Percentiles rank a stretch among this genome's conserved stretches.
phyloP scores from a whole-genome alignment of 35 echinoderm and acorn worm genomes.

The Ophioderma brevispina region DNA sequence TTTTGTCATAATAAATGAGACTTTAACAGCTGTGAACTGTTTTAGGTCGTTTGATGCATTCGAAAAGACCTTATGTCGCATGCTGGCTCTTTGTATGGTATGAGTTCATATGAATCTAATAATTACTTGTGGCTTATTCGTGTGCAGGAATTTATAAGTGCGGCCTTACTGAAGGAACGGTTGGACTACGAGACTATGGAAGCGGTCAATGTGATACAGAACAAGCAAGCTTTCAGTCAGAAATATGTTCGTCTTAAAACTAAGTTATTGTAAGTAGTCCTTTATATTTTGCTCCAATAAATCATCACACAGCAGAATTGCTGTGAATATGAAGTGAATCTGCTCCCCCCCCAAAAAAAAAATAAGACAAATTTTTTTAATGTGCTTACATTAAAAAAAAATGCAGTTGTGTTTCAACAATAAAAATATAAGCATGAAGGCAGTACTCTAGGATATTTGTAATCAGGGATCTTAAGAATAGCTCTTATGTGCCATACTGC shows the following conservation, averaged over 20 bases:
- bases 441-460: too few relatives aligned
- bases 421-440: too few relatives aligned
- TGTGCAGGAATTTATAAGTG: slow-evolving; percentile 62
- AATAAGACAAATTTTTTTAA: too few relatives aligned
- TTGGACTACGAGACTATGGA: slow-evolving; percentile 93
- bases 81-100: neutral
- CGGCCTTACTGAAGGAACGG: slow-evolving; percentile 76
- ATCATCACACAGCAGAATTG: too few relatives aligned
- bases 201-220: slow-evolving; percentile 51
- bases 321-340: too few relatives aligned
- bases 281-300: too few relatives aligned
- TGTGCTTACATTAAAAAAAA: too few relatives aligned
- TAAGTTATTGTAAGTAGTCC: slow-evolving; percentile 98
- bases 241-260: slow-evolving; percentile 99
- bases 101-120: neutral
- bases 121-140: neutral
- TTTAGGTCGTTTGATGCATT: neutral
- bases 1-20: neutral
- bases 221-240: slow-evolving; percentile 71
- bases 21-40: neutral
- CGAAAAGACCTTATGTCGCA: neutral
- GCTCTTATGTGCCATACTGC: too few relatives aligned
- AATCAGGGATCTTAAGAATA: too few relatives aligned
- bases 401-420: too few relatives aligned
- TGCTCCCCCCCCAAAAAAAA: too few relatives aligned